These are phyloP conservation scores for Dicerorhinus sumatrensis DNA, from an alignment of 2,113 vertebrate species.

Conservation along the genomic window DNA sequence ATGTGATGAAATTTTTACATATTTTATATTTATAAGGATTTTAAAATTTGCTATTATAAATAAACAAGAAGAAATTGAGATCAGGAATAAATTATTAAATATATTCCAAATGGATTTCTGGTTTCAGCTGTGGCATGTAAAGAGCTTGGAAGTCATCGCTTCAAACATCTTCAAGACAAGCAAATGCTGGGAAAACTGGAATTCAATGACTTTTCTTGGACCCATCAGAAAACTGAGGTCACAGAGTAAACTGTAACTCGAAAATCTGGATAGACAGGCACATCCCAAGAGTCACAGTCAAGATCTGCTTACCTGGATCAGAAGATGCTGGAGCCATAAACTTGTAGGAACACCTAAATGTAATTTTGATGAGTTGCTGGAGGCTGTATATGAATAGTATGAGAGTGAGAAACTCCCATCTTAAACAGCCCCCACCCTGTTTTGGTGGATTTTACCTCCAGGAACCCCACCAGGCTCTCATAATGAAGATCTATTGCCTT, in stretches of 20 bases:
- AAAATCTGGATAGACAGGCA: neutral
- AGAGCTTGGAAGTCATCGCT: neutral
- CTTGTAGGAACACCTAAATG: neutral
- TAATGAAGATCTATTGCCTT: neutral
- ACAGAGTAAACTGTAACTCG: neutral
- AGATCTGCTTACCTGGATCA: neutral
- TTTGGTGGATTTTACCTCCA: neutral
- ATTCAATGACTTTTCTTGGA: neutral
- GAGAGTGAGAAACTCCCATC: neutral
- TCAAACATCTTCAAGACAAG: neutral
- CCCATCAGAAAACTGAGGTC: neutral
- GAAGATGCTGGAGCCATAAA: neutral
- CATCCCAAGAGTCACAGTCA: neutral
- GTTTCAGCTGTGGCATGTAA: neutral
- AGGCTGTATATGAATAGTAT: neutral
- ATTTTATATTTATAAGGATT: neutral
- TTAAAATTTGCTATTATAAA: neutral
- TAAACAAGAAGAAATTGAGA: neutral
- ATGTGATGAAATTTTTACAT: neutral
- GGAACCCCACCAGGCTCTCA: neutral
- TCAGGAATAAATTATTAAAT: neutral
- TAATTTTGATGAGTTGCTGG: neutral
- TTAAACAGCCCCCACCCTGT: neutral
- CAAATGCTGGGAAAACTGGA: neutral
- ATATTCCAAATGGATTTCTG: constrained; percentile 25